phyloP scores from a whole-genome alignment of 1,140 invertebrate species.

The Pemphigus obesinymphae region DNA sequence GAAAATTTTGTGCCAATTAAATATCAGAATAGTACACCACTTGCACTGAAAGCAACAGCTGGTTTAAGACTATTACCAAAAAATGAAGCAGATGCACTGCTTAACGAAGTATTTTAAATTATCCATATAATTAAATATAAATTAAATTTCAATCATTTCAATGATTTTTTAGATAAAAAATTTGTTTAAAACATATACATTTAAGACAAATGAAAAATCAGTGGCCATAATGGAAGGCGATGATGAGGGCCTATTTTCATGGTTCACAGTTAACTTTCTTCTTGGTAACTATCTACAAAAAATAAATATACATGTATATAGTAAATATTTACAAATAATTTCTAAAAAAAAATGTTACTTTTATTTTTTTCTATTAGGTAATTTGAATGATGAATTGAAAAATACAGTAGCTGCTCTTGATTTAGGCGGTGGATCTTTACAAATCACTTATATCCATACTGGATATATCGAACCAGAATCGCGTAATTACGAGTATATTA shows the following conservation, averaged over 20 bases:
- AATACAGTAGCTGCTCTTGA: conserved; percentile 81
- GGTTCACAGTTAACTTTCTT: conserved; percentile 90
- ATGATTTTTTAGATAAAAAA: conserved; percentile 50
- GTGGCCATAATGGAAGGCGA: conserved; percentile 89
- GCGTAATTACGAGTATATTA: conserved; percentile 59
- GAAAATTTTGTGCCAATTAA: conserved; percentile 66
- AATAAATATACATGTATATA: conserved; percentile 36
- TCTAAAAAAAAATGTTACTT: not conserved
- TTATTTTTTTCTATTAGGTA: conserved; percentile 52
- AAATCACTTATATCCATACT: conserved; percentile 72
- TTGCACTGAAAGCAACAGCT: conserved; percentile 84
- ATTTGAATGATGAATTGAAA: conserved; percentile 50
- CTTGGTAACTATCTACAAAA: conserved; percentile 58
- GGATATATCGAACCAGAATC: conserved; percentile 55
- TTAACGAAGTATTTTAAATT: conserved; percentile 61
- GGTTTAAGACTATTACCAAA: conserved; percentile 77
- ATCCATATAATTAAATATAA: not conserved
- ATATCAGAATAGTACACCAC: conserved; percentile 67
- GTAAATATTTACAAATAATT: conserved; percentile 44
- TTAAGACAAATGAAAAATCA: conserved; percentile 64
- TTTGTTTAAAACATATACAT: conserved; percentile 68
- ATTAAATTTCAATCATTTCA: not conserved
- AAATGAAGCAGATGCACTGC: conserved; percentile 68
- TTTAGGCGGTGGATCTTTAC: conserved; percentile 91
- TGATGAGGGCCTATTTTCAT: conserved; percentile 90